Evolutionary conservation across 2,888 invertebrate genomes (phyloP).

Genomic region (Dasypogon diadema): DNA sequence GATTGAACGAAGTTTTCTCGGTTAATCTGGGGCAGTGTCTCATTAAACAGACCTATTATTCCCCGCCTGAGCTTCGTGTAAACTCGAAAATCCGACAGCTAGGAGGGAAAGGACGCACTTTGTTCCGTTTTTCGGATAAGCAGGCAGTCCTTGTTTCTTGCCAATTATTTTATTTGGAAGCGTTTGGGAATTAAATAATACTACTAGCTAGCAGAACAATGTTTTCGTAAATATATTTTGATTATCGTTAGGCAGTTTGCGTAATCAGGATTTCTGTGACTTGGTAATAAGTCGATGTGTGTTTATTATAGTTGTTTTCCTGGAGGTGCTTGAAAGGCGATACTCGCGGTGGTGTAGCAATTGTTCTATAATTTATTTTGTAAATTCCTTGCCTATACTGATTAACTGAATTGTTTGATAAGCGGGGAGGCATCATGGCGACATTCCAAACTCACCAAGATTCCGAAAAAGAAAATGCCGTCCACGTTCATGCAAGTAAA

Average conservation of each 20-base stretch:
- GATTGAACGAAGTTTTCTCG: too few relatives aligned
- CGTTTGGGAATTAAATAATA: background rate
- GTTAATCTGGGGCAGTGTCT: too few relatives aligned
- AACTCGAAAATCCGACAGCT: background rate
- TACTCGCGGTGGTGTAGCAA: too few relatives aligned
- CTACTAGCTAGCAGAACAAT: background rate
- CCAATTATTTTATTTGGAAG: background rate
- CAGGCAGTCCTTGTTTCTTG: constrained; percentile 17
- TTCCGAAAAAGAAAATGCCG: constrained; percentile 76
- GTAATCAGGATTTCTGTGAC: too few relatives aligned
- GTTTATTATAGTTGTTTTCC: background rate
- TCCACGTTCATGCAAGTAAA: constrained; percentile 32
- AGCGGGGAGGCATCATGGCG: constrained; percentile 72
- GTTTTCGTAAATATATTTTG: background rate
- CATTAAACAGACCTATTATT: too few relatives aligned
- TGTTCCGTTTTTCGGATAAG: constrained; percentile 24
- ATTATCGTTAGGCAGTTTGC: background rate
- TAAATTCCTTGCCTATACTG: too few relatives aligned
- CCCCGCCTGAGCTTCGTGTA: too few relatives aligned
- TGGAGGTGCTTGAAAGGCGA: too few relatives aligned
- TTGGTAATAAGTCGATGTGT: too few relatives aligned
- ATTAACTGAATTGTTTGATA: too few relatives aligned
- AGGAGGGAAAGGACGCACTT: constrained; percentile 7
- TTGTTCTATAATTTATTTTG: too few relatives aligned
- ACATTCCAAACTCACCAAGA: constrained; percentile 82